Evolutionary conservation across 2,797 vertebrate genomes (phyloP).

Genomic region (Microcaecilia unicolor): DNA sequence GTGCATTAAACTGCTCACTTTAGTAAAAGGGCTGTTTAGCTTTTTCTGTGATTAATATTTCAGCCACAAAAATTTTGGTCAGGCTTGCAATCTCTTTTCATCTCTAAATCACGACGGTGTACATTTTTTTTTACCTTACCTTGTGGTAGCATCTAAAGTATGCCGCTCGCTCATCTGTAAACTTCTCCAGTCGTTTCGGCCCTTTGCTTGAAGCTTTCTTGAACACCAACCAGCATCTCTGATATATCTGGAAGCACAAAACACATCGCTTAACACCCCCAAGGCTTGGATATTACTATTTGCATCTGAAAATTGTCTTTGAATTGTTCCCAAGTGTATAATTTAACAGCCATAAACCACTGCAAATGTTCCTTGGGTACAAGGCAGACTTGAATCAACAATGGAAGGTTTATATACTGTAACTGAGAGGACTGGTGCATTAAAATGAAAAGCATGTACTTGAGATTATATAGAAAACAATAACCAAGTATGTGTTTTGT

Average conservation of each 20-base stretch:
- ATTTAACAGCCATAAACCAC: not conserved
- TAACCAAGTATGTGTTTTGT: no score
- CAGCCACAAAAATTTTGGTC: no score
- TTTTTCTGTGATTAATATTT: no score
- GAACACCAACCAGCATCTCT: conserved; percentile 70
- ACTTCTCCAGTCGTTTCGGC: conserved; percentile 70
- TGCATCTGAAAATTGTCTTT: not conserved
- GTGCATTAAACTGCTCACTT: no score
- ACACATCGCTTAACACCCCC: not conserved
- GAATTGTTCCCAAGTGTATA: not conserved
- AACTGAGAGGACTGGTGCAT: no score
- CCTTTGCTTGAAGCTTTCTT: conserved; percentile 75
- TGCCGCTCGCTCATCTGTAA: conserved; percentile 70
- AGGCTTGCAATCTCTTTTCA: no score
- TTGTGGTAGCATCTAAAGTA: conserved; percentile 71
- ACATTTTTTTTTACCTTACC: conserved; percentile 52
- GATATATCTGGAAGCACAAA: conserved; percentile 62
- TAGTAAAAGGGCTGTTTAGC: no score
- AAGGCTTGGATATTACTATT: not conserved
- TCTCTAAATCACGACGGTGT: no score
- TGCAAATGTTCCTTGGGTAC: conserved; percentile 2
- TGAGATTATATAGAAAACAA: no score
- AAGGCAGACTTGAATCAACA: not conserved
- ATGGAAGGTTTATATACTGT: not conserved
- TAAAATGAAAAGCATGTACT: no score